Conservation (phyloP, 2,888 invertebrate genomes). For the Mythimna vitellina region DNA sequence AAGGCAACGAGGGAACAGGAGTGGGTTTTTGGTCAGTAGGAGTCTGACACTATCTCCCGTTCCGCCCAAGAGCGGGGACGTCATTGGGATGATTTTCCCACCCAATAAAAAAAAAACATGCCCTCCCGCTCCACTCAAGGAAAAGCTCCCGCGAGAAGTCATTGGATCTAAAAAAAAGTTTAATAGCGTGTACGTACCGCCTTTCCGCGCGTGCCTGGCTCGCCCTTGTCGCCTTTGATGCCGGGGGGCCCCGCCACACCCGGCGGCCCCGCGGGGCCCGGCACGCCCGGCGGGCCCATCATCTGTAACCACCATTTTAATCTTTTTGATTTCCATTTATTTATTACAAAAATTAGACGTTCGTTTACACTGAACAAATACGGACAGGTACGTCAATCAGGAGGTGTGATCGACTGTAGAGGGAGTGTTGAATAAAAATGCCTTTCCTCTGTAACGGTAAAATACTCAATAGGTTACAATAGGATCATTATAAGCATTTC, state of each 20-base stretch:
- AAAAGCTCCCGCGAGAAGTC: too few relatives aligned
- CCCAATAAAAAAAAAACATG: too few relatives aligned
- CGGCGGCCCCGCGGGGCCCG: constrained; percentile 93
- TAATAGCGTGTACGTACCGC: constrained; percentile 88
- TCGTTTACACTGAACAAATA: not conserved
- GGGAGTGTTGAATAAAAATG: not conserved
- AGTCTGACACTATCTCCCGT: too few relatives aligned
- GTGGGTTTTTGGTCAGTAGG: too few relatives aligned
- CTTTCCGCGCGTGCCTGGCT: constrained; percentile 95
- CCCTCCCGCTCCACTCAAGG: too few relatives aligned
- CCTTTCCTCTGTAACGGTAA: not conserved
- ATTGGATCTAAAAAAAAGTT: not conserved
- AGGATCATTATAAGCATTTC: not conserved
- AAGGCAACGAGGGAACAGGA: too few relatives aligned
- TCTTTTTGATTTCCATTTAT: not conserved
- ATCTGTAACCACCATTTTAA: constrained; percentile 71
- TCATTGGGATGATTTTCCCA: too few relatives aligned
- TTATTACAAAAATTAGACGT: not conserved
- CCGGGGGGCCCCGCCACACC: constrained; percentile 96
- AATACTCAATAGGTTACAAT: not conserved
- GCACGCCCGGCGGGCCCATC: constrained; percentile 93
- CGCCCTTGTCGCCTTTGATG: constrained; percentile 95
- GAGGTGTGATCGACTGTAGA: not conserved
- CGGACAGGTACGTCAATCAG: not conserved
- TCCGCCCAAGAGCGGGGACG: too few relatives aligned